Conservation (phyloP, 2,113 vertebrate genomes). For the Abramis brama region DNA sequence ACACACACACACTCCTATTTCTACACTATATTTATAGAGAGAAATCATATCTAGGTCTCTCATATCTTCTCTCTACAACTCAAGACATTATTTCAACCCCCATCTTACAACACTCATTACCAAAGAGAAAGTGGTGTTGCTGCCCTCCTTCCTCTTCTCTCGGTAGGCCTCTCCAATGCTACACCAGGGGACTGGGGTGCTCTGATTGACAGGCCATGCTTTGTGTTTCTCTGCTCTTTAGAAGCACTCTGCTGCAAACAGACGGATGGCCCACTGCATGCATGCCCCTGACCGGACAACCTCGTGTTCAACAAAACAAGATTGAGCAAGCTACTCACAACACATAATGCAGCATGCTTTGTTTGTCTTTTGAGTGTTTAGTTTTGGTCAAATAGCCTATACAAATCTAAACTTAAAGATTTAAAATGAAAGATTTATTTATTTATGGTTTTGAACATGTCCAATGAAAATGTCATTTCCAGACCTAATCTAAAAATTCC, state of each 20-base stretch:
- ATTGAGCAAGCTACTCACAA: constrained; percentile 14
- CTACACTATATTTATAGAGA: neutral
- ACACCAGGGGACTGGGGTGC: constrained; percentile 5
- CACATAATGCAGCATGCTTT: constrained; percentile 5
- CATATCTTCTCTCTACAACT: neutral
- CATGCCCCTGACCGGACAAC: constrained; percentile 36
- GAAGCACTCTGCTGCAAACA: constrained; percentile 31
- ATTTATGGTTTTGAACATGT: neutral
- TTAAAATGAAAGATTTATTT: neutral
- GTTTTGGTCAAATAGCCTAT: neutral
- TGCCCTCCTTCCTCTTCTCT: constrained; percentile 30
- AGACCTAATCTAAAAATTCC: neutral
- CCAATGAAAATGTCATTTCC: neutral
- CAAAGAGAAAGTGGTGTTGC: constrained; percentile 29
- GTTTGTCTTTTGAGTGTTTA: constrained; percentile 1
- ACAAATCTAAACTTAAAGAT: no score
- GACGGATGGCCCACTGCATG: constrained; percentile 23
- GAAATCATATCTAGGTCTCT: neutral
- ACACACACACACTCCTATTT: no score
- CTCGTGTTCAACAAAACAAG: constrained; percentile 36
- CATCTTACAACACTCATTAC: constrained; percentile 21
- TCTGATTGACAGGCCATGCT: constrained; percentile 51
- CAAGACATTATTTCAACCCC: neutral
- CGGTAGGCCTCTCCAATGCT: constrained; percentile 37
- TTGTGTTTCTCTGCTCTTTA: constrained; percentile 38